A percentile compares a stretch with the other conserved stretches of the same genome.
These are phyloP conservation scores for Hapalemur alaotrensis DNA, from an alignment of 2,797 vertebrate genomes.

Conservation along the genomic window DNA sequence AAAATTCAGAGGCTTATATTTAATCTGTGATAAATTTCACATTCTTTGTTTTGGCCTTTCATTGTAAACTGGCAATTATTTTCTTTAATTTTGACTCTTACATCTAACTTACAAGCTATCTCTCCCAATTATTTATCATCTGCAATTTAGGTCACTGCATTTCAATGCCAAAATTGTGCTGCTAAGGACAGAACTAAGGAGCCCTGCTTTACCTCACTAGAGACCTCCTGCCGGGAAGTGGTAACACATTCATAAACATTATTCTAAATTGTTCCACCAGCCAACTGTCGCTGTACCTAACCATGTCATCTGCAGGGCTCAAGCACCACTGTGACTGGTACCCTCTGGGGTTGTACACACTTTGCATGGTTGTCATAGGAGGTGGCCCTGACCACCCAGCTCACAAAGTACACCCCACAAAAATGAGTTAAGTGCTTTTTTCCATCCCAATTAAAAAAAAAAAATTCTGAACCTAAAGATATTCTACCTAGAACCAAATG, in stretches of 20 bases:
- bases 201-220: not conserved
- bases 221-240: not conserved
- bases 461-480: not conserved
- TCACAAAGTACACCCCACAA: not conserved
- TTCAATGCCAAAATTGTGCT: not conserved
- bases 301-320: not conserved
- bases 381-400: no score
- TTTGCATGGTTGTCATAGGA: not conserved
- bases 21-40: not conserved
- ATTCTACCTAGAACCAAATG: not conserved
- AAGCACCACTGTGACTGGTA: not conserved
- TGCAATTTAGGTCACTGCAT: not conserved
- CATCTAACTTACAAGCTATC: not conserved
- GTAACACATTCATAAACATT: not conserved
- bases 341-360: not conserved
- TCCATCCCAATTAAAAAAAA: not conserved
- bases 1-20: conserved; percentile 40
- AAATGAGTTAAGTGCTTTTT: not conserved
- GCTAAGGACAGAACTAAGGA: not conserved
- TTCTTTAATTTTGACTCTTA: conserved; percentile 31
- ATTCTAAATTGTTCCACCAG: not conserved
- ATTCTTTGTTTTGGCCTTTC: not conserved
- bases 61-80: not conserved
- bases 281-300: not conserved
- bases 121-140: not conserved